phyloP scores from a whole-genome alignment of 1,140 invertebrate species.

The Temnothorax curvispinosus region DNA sequence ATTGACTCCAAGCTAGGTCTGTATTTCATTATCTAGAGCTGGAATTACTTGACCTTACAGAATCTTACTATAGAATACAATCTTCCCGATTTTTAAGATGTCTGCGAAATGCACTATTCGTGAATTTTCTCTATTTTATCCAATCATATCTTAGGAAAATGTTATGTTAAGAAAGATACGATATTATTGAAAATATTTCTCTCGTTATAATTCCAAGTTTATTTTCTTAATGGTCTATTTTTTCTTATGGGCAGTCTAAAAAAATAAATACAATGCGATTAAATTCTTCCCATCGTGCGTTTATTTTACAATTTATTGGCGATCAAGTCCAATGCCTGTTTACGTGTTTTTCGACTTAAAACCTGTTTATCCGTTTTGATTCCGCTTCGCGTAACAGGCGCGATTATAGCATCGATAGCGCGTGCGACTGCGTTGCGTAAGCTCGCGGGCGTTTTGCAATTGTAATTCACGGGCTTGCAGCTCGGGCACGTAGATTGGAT shows the following conservation, averaged over 20 bases:
- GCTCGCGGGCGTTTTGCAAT: constrained; percentile 43
- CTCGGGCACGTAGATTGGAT: constrained; percentile 48
- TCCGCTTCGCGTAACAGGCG: neutral
- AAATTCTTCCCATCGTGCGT: neutral
- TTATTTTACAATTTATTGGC: neutral
- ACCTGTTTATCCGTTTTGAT: constrained; percentile 21
- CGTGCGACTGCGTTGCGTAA: constrained; percentile 33
- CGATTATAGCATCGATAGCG: constrained; percentile 39
- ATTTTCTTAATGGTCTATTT: neutral
- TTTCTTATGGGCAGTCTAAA: neutral
- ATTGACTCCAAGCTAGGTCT: neutral
- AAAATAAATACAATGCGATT: neutral
- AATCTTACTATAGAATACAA: neutral
- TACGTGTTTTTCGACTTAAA: neutral
- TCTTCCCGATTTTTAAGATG: neutral
- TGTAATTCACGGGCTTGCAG: constrained; percentile 49
- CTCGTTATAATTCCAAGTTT: neutral
- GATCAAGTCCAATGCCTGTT: neutral
- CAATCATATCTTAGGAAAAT: neutral
- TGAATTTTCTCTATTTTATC: neutral
- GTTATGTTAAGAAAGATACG: neutral
- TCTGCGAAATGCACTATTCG: neutral
- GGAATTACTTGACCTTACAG: neutral
- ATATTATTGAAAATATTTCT: neutral
- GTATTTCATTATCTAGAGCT: neutral